These are phyloP conservation scores for Drosophila bocqueti DNA, from an alignment of 1,140 invertebrate genomes.

Conservation along the genomic window DNA sequence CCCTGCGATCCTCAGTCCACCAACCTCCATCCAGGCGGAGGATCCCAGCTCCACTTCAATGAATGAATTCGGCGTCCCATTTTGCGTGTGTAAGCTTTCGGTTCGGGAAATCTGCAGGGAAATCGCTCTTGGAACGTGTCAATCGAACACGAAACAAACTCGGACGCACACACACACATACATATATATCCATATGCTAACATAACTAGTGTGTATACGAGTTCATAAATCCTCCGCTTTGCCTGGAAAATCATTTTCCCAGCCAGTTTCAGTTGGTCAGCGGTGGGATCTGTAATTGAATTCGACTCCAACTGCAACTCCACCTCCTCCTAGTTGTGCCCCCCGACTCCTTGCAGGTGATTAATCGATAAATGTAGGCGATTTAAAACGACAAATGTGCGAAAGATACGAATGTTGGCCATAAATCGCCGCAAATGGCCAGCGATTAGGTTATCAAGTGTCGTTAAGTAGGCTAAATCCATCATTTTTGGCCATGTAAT, in stretches of 20 bases:
- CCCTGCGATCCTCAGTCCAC: neutral
- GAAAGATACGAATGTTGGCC: constrained; percentile 3
- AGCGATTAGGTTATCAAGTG: constrained; percentile 12
- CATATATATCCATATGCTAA: neutral
- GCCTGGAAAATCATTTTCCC: constrained; percentile 30
- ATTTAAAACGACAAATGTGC: constrained; percentile 44
- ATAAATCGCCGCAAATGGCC: constrained; percentile 30
- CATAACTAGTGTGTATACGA: constrained; percentile 13
- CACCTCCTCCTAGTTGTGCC: neutral
- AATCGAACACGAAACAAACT: constrained; percentile 68
- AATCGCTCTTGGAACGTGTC: constrained; percentile 72
- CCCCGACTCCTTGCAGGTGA: constrained; percentile 8
- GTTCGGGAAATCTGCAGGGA: constrained; percentile 12
- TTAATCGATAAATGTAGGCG: constrained; percentile 46
- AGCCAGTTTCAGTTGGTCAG: constrained; percentile 30
- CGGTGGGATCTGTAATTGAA: constrained; percentile 43
- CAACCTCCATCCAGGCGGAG: constrained; percentile 8
- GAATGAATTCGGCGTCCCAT: constrained; percentile 47
- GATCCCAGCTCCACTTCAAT: constrained; percentile 39
- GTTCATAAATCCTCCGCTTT: constrained; percentile 61
- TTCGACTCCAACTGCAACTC: neutral
- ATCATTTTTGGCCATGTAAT: constrained; percentile 15
- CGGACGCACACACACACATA: constrained; percentile 36
- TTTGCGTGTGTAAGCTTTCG: constrained; percentile 51
- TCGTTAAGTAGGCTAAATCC: neutral